Percentiles rank a stretch among this genome's conserved stretches.
Evolutionary conservation across 2,888 invertebrate genomes (phyloP).

Genomic region (Ichneumoninae sp.): DNA sequence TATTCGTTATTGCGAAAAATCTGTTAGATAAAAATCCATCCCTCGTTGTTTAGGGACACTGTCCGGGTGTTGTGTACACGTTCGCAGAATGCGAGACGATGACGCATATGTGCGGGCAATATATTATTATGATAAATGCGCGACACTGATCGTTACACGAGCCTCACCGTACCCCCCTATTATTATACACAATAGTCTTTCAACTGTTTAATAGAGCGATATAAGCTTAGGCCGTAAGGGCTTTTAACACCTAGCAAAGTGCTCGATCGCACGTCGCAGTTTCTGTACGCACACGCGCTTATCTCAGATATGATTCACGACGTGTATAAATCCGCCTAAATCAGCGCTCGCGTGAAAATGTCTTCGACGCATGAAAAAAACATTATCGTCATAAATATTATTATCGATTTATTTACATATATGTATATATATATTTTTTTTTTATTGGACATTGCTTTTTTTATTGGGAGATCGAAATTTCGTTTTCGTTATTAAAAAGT

Average conservation of each 20-base stretch:
- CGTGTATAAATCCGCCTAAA: neutral
- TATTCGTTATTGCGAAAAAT: neutral
- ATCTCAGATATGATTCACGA: neutral
- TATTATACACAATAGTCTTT: constrained; percentile 75
- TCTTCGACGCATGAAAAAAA: neutral
- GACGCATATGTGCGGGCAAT: constrained; percentile 67
- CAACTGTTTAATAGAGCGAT: constrained; percentile 76
- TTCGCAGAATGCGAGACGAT: constrained; percentile 54
- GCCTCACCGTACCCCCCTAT: constrained; percentile 68
- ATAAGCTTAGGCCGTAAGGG: constrained; percentile 66
- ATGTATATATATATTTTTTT: neutral
- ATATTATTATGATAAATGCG: constrained; percentile 71
- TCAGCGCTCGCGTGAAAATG: neutral
- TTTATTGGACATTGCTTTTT: neutral
- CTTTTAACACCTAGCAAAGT: constrained; percentile 66
- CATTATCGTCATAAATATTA: neutral
- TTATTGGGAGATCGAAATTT: too few species aligned
- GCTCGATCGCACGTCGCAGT: constrained; percentile 15
- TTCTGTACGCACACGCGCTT: constrained; percentile 32
- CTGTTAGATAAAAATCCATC: neutral
- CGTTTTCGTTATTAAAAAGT: too few species aligned
- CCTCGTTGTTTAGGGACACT: neutral
- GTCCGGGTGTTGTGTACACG: constrained; percentile 7
- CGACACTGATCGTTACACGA: constrained; percentile 69
- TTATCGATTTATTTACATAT: neutral